Conservation (phyloP, 2,113 vertebrate genomes). For the Crotalus tigris region DNA sequence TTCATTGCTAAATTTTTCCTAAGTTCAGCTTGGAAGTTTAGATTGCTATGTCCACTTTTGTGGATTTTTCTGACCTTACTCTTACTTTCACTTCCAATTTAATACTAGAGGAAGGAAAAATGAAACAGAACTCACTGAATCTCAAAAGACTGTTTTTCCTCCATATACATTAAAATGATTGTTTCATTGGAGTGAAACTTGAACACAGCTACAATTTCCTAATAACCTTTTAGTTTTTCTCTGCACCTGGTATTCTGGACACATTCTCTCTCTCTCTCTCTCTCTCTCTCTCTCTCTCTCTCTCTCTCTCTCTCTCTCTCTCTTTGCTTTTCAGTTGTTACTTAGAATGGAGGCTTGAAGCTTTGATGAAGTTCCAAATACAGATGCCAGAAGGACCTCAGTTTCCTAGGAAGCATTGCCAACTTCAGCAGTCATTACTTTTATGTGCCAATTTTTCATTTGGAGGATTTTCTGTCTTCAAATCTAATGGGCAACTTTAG, state of each 20-base stretch:
- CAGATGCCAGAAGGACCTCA: constrained; percentile 57
- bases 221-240: constrained; percentile 30
- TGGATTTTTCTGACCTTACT: neutral
- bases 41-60: constrained; percentile 12
- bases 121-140: neutral
- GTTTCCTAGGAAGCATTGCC: constrained; percentile 67
- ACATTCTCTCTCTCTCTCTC: constrained; percentile 38
- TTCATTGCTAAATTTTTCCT: neutral
- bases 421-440: constrained; percentile 69
- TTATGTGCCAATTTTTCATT: constrained; percentile 69
- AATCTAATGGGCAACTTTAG: constrained; percentile 48
- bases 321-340: constrained; percentile 42
- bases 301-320: neutral
- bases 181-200: neutral
- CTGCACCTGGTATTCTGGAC: constrained; percentile 63
- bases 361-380: constrained; percentile 69
- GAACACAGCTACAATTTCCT: neutral
- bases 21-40: neutral
- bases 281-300: constrained; percentile 24
- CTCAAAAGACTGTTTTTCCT: neutral
- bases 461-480: constrained; percentile 53
- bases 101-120: constrained; percentile 15
- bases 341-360: constrained; percentile 53
- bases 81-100: constrained; percentile 14
- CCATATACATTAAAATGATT: neutral